A percentile compares a stretch with the other conserved stretches of the same genome.
Conservation (phyloP, 1,140 invertebrate genomes). For the Drosophila trapezifrons region DNA sequence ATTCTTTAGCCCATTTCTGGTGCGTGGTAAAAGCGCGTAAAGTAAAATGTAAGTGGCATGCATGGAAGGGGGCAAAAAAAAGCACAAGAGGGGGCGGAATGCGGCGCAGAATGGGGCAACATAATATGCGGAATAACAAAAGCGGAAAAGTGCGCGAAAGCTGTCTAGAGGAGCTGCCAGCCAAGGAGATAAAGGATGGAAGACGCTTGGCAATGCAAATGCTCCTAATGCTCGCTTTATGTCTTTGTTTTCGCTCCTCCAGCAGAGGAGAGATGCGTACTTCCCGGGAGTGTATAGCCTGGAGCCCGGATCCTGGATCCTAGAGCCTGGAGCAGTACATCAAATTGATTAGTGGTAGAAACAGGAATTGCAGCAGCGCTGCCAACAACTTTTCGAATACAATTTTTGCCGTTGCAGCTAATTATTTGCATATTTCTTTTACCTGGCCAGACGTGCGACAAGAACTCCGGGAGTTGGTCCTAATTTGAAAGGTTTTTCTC, state of each 20-base stretch:
- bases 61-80: slow-evolving; percentile 7
- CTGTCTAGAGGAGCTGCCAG: slow-evolving; percentile 59
- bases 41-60: slow-evolving; percentile 76
- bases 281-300: too few species aligned
- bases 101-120: slow-evolving; percentile 36
- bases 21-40: slow-evolving; percentile 59
- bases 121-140: slow-evolving; percentile 80
- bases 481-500: slow-evolving; percentile 63
- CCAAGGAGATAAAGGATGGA: slow-evolving; percentile 28
- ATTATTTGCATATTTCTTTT: slow-evolving; percentile 74
- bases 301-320: neutral
- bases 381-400: slow-evolving; percentile 30
- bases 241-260: slow-evolving; percentile 68
- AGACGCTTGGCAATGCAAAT: slow-evolving; percentile 58
- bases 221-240: slow-evolving; percentile 70
- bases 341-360: slow-evolving; percentile 48
- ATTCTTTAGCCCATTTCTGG: slow-evolving; percentile 10
- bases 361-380: neutral
- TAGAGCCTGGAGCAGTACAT: slow-evolving; percentile 4
- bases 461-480: slow-evolving; percentile 37
- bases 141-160: slow-evolving; percentile 74
- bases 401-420: slow-evolving; percentile 49
- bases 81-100: slow-evolving; percentile 18
- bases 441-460: slow-evolving; percentile 30
- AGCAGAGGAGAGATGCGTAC: neutral